phyloP scores from a whole-genome alignment of 2,888 invertebrate genomes.

The Phyllotreta striolata region DNA sequence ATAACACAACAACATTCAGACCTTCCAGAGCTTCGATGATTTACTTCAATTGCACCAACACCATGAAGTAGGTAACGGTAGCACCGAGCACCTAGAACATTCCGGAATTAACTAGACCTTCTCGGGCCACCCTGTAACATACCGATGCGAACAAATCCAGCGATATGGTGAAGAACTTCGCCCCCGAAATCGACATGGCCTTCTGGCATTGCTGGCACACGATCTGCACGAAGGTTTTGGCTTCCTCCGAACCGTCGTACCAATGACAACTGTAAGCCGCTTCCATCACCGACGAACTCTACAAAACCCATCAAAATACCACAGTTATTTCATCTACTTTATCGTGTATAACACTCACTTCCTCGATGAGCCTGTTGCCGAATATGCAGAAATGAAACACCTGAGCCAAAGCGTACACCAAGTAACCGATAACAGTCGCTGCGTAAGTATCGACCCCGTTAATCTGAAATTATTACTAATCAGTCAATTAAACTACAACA shows the following conservation, averaged over 20 bases:
- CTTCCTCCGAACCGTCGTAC: slow-evolving; percentile 91
- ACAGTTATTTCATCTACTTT: slow-evolving; percentile 2
- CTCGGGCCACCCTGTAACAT: no score
- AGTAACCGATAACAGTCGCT: slow-evolving; percentile 79
- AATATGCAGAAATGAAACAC: slow-evolving; percentile 89
- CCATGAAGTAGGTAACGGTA: slow-evolving; percentile 91
- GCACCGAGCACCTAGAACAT: slow-evolving; percentile 87
- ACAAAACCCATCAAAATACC: slow-evolving; percentile 36
- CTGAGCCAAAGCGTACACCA: slow-evolving; percentile 82
- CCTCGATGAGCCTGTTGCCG: slow-evolving; percentile 86
- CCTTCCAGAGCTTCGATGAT: background rate
- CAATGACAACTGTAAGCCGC: slow-evolving; percentile 90
- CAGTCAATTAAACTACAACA: no score
- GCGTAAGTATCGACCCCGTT: slow-evolving; percentile 80
- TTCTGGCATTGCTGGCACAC: slow-evolving; percentile 92
- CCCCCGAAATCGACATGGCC: slow-evolving; percentile 87
- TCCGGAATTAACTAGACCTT: no score
- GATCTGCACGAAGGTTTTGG: slow-evolving; percentile 89
- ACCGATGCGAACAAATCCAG: slow-evolving; percentile 89
- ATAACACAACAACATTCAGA: background rate
- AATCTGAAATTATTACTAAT: slow-evolving; percentile 71
- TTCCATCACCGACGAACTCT: slow-evolving; percentile 93
- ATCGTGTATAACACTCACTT: slow-evolving; percentile 64
- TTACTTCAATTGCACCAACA: slow-evolving; percentile 86
- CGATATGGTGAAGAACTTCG: slow-evolving; percentile 89